Evolutionary conservation across 2,797 vertebrate species (phyloP).

Genomic region (Cichlasoma orientale): DNA sequence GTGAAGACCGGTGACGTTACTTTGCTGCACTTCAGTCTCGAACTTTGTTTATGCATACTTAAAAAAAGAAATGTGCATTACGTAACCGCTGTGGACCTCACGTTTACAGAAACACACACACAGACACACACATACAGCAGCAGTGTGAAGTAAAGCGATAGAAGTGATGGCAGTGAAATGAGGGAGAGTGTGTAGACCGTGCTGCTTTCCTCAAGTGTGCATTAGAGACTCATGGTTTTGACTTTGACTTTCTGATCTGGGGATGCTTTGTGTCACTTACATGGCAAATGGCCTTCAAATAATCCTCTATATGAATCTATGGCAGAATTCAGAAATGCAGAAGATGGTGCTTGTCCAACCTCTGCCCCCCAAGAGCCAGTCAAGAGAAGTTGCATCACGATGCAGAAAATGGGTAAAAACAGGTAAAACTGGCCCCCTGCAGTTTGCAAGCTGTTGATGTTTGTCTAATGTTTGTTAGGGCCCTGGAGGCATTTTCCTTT

Average conservation of each 20-base stretch:
- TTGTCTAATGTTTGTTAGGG: not conserved
- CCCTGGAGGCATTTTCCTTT: not conserved
- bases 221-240: not conserved
- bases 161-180: not conserved
- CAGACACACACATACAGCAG: not conserved
- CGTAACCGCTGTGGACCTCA: constrained; percentile 19
- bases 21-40: not conserved
- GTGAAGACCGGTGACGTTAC: not conserved
- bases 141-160: not conserved
- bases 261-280: not conserved
- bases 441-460: not conserved
- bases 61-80: constrained; percentile 33
- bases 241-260: not conserved
- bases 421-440: not conserved
- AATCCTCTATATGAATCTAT: not conserved
- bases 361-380: not conserved
- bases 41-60: constrained; percentile 23
- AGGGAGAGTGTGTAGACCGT: not conserved
- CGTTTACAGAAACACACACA: not conserved
- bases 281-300: not conserved
- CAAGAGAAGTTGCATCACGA: not conserved
- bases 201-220: not conserved
- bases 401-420: not conserved
- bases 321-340: too few relatives aligned
- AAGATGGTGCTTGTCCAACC: not conserved